Evolutionary conservation across 2,797 vertebrate genomes (phyloP), one percentile per base, ranked within the genome.

Genomic region (Argentina silus): DNA sequence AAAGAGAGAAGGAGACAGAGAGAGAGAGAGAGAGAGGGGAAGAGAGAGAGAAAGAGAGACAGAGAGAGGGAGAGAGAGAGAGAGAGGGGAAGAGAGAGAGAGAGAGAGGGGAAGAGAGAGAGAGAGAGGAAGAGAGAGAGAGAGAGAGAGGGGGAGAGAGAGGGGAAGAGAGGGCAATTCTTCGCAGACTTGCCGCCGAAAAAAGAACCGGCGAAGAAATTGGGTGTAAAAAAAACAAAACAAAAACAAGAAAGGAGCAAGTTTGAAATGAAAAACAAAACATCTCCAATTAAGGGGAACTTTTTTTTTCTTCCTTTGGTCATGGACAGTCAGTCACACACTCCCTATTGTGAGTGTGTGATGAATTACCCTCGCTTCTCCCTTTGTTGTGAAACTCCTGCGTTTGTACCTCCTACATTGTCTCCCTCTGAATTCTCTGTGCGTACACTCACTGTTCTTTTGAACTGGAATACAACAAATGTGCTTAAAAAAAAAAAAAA

Each of bases 241-340:
- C 68, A 70, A 86, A 74, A 77, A 64, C 86, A 87, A 82, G 78
- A 77, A 79, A 59, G 11, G 71, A 82, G 66, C 55, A 44, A 69
- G 80, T 79, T 80, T 79, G 66, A 84, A 86, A 91, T 84, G 72
- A 76, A 77, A 78, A 83, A 81, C 76, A 73, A 78, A 78, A 81
- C 77, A 83, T 87, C 84, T 92, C 88, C 89, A 93, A 92, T 93
- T 91, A 93, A 86, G 78, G 75, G 85, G 80, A 85, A 78, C 75
- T 80, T 86, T 86, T 86, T 84, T 90, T 89, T 84, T 78, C 78
- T 36, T 36, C 27, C 27, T 36, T 36, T 83, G 81, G 88, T 91
- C 91, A 91, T 81, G 89, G 91, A 86, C 89, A 89, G 90, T 91
- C 87, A 87, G 86, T 90, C 87, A 89, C 88, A 85, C 89, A 85